Base-by-base conservation (phyloP, 1,140 invertebrate genomes). In the Harlomillsia oculata region DNA sequence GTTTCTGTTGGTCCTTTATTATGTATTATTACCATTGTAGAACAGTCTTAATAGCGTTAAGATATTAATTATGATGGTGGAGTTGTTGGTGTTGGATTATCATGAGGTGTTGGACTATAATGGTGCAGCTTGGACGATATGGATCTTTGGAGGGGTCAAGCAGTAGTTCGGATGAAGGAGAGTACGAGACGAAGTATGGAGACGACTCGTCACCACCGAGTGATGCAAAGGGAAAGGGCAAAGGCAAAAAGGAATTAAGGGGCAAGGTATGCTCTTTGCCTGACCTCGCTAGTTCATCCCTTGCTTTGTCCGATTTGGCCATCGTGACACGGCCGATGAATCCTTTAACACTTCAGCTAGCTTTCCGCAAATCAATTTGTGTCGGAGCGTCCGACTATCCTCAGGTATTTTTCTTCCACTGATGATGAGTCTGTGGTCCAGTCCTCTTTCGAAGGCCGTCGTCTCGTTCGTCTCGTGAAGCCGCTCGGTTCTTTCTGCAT, bases 201-300 rank as follows among this genome's bases (percentile, higher is more conserved):
- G 37, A 39, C n/a, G 39, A 40, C 14, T 55, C 52, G 21, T 45
- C 58, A 48, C 20, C 18, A 16, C 28, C 32, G 25, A 32, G 26
- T 40, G 45, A 40, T 51, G 51, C 32, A 20, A 52, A 58, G 40
- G 45, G 20, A 20, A 52, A 41, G 25, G 48, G 21, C 32, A 49
- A 46, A 28, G 46, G n/a, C n/a, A 39, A 46, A 48, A 54, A 56
- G 53, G 56, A 63, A 56, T 53, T 56, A 34, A 57, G 51, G 53
- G 54, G 56, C 39, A 65, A 65, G 64, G 64, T 65, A 57, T 54
- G 53, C 39, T 65, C 64, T 60, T 62, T 62, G 50, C 64, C 64
- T 54, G 64, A 65, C 44, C 59, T 65, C 45, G 40, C 59, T 53
- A 41, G 53, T 46, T 54, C 53, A 51, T 54, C 53, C 55, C 52